Evolutionary conservation across 1,140 invertebrate species (phyloP).

Genomic region (Pissodes strobi): DNA sequence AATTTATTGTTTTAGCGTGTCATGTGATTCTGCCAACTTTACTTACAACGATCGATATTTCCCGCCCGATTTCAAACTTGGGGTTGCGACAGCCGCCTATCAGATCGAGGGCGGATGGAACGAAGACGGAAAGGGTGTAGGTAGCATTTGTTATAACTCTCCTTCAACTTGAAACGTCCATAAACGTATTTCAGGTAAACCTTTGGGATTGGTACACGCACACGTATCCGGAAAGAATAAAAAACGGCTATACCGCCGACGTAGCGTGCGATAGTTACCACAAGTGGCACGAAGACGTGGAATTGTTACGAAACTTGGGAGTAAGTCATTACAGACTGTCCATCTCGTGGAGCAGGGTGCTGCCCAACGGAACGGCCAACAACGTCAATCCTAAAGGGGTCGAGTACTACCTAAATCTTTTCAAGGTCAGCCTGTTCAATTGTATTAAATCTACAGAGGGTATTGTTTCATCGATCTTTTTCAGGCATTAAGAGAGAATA

Average conservation of each 20-base stretch:
- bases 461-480: too few species aligned
- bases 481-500: constrained; percentile 61
- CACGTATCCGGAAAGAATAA: constrained; percentile 58
- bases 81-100: constrained; percentile 60
- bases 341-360: constrained; percentile 63
- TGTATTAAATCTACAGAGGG: too few species aligned
- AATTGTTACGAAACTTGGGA: constrained; percentile 57
- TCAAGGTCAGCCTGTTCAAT: too few species aligned
- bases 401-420: constrained; percentile 67
- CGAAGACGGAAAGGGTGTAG: constrained; percentile 55
- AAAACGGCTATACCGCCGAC: constrained; percentile 61
- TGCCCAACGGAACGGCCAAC: constrained; percentile 51
- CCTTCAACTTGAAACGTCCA: background rate
- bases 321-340: constrained; percentile 63
- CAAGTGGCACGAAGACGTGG: constrained; percentile 62
- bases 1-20: too few species aligned
- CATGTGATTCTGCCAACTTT: too few species aligned
- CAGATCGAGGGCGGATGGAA: constrained; percentile 66
- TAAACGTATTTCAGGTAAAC: constrained; percentile 49
- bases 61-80: constrained; percentile 60
- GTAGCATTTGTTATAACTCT: too few species aligned
- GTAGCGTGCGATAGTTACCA: constrained; percentile 65
- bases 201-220: constrained; percentile 66
- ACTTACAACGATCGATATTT: background rate
- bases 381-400: constrained; percentile 64